Percentiles rank a stretch among this genome's conserved stretches.
Evolutionary conservation across 2,113 vertebrate genomes (phyloP).

Genomic region (Siniperca chuatsi): DNA sequence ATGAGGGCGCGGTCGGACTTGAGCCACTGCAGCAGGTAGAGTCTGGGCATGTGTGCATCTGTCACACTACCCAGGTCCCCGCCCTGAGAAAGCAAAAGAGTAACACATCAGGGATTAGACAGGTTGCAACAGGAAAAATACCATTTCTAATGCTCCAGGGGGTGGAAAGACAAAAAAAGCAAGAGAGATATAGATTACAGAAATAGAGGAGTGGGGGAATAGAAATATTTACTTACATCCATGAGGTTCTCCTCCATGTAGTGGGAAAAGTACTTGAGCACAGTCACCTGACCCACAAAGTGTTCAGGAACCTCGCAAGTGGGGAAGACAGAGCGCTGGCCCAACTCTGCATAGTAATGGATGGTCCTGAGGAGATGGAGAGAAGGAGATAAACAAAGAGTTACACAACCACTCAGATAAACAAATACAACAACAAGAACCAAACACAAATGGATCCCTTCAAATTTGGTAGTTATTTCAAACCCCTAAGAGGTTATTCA

Average conservation of each 20-base stretch:
- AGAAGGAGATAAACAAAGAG: slow-evolving; percentile 1
- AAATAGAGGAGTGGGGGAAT: not conserved
- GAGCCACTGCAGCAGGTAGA: slow-evolving; percentile 97
- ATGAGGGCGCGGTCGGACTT: slow-evolving; percentile 98
- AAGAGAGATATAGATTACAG: not conserved
- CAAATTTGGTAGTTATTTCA: not conserved
- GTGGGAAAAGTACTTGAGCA: slow-evolving; percentile 98
- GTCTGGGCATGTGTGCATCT: slow-evolving; percentile 90
- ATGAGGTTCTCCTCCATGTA: slow-evolving; percentile 99
- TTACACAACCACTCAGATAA: slow-evolving; percentile 1
- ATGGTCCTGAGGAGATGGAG: slow-evolving; percentile 87
- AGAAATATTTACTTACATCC: slow-evolving; percentile 90
- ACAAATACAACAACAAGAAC: slow-evolving; percentile 6
- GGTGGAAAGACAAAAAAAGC: slow-evolving; percentile 30
- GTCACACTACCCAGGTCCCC: slow-evolving; percentile 91
- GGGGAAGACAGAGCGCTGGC: slow-evolving; percentile 92
- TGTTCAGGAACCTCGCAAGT: slow-evolving; percentile 93
- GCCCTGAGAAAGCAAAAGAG: slow-evolving; percentile 84
- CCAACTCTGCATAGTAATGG: slow-evolving; percentile 95
- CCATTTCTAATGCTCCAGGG: slow-evolving; percentile 38
- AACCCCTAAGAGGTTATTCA: not conserved
- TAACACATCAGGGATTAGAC: slow-evolving; percentile 41
- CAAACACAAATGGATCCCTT: not conserved
- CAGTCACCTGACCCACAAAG: slow-evolving; percentile 95
- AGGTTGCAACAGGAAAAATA: slow-evolving; percentile 46